Conservation (phyloP, 2,797 vertebrate genomes). For the Enteromius mattozi region DNA sequence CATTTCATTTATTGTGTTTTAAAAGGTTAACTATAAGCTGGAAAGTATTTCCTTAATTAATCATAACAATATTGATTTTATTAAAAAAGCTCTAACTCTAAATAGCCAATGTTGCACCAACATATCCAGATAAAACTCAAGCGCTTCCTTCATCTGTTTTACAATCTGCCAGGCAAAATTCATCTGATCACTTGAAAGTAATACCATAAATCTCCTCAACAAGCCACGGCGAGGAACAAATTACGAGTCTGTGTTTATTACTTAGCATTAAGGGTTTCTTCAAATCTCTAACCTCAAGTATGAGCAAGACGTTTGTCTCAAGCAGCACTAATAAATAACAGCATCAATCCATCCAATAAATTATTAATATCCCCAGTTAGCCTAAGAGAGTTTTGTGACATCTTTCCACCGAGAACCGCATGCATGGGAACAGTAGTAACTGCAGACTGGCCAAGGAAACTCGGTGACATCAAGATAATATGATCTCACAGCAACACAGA, state of each 20-base stretch:
- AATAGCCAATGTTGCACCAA: neutral
- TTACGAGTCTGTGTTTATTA: neutral
- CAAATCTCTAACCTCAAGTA: neutral
- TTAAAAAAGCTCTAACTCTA: neutral
- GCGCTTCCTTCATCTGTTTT: neutral
- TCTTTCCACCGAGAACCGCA: neutral
- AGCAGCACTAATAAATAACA: neutral
- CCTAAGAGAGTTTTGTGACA: neutral
- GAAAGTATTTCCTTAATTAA: neutral
- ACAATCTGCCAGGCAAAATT: neutral
- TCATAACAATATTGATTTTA: neutral
- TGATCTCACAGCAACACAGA: constrained; percentile 16
- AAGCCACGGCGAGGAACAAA: neutral
- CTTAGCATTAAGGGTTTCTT: neutral
- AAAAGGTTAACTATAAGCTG: neutral
- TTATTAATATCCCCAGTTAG: neutral
- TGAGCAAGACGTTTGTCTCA: neutral
- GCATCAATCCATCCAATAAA: neutral
- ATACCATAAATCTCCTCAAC: neutral
- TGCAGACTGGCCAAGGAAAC: neutral
- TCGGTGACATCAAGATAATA: constrained; percentile 31
- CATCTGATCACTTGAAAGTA: neutral
- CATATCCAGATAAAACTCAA: neutral
- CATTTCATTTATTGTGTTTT: neutral
- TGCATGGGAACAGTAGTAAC: neutral